phyloP scores from a whole-genome alignment of 2,888 invertebrate genomes.

The Cryptus viduatorius region DNA sequence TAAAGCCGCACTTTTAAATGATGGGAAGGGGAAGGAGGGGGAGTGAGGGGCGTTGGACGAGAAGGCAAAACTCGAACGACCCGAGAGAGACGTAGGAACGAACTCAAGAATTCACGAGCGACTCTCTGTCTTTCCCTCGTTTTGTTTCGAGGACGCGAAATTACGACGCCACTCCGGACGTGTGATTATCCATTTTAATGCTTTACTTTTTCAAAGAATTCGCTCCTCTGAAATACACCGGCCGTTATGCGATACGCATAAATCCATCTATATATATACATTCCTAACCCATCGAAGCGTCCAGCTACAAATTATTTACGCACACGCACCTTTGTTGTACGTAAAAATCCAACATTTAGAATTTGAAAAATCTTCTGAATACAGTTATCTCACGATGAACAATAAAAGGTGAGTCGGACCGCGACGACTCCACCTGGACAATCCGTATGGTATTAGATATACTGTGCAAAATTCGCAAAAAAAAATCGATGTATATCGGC shows the following conservation, averaged over 20 bases:
- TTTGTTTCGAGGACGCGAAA: constrained; percentile 27
- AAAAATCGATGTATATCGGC: too few species aligned
- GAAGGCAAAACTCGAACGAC: constrained; percentile 33
- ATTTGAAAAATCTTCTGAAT: constrained; percentile 2
- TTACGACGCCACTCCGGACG: constrained; percentile 34
- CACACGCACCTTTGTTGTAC: constrained; percentile 2
- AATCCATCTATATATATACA: constrained; percentile 18
- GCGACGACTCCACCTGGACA: too few species aligned
- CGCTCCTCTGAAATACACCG: neutral
- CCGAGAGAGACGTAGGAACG: constrained; percentile 25
- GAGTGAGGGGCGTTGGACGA: constrained; percentile 1
- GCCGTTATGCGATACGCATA: neutral
- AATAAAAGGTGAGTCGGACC: too few species aligned
- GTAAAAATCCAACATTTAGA: neutral
- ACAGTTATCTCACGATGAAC: neutral
- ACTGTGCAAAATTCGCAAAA: too few species aligned
- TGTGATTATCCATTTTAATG: constrained; percentile 48
- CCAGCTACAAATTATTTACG: neutral
- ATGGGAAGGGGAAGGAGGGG: constrained; percentile 14
- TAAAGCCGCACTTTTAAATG: constrained; percentile 73
- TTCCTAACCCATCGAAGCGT: neutral
- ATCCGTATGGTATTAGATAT: too few species aligned
- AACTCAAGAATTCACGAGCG: constrained; percentile 4
- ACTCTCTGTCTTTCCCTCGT: constrained; percentile 32
- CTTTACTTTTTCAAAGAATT: constrained; percentile 32